These are phyloP conservation scores for Dolichallabes microphthalmus DNA, from an alignment of 2,113 vertebrate genomes.

Conservation along the genomic window DNA sequence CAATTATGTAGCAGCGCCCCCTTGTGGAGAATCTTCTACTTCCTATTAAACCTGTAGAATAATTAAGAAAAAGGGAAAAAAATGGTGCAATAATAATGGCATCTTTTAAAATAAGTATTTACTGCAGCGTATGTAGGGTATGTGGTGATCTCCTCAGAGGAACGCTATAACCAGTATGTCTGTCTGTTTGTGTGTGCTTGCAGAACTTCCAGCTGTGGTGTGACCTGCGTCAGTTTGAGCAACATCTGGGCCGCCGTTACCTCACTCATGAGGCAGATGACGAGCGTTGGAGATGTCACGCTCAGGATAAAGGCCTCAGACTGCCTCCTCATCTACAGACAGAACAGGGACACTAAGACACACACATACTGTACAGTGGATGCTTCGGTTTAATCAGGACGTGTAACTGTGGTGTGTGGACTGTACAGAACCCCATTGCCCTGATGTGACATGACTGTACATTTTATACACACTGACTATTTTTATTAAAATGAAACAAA, in stretches of 20 bases:
- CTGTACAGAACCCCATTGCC: not conserved
- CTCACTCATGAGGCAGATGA: constrained; percentile 70
- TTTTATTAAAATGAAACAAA: constrained; percentile 3
- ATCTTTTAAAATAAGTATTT: not conserved
- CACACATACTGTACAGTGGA: not conserved
- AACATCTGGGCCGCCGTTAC: constrained; percentile 64
- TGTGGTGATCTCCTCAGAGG: not conserved
- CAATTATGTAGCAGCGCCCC: not conserved
- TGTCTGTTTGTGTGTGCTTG: not conserved
- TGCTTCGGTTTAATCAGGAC: not conserved
- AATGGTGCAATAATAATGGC: not conserved
- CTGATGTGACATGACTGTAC: not conserved
- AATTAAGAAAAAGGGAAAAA: not conserved
- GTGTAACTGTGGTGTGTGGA: not conserved
- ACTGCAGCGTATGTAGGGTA: not conserved
- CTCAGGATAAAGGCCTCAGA: constrained; percentile 57
- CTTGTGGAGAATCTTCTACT: not conserved
- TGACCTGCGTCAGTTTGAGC: constrained; percentile 72
- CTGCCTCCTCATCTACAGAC: constrained; percentile 57
- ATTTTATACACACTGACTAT: constrained; percentile 13
- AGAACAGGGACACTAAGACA: constrained; percentile 18
- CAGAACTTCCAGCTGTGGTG: constrained; percentile 76
- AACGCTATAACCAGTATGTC: not conserved
- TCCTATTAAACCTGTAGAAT: not conserved
- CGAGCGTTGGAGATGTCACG: constrained; percentile 61